Conservation (phyloP, 2,888 invertebrate species). For the Yponomeuta evonymella region DNA sequence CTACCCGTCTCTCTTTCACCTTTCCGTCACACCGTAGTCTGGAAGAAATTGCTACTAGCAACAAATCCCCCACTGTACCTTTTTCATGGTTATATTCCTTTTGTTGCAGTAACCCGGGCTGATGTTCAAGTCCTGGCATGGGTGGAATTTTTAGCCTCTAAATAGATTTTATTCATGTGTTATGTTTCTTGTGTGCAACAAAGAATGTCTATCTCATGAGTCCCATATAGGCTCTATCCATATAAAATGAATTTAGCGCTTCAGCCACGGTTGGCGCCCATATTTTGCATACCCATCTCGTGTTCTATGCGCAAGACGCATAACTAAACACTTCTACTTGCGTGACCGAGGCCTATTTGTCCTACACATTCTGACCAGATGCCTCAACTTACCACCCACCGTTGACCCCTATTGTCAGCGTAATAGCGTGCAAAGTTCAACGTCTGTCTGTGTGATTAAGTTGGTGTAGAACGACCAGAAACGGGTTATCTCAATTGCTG, state of each 20-base stretch:
- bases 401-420: background rate
- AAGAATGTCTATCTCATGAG: too few species aligned
- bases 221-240: background rate
- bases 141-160: too few species aligned
- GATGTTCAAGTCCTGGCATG: too few species aligned
- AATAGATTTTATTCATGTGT: too few species aligned
- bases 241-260: conserved; percentile 1
- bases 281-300: conserved; percentile 1
- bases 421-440: background rate
- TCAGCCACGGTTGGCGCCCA: background rate
- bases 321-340: conserved; percentile 6
- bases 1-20: too few species aligned
- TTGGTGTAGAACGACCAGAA: background rate
- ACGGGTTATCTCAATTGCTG: conserved; percentile 10
- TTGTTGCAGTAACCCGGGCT: too few species aligned
- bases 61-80: too few species aligned
- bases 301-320: conserved; percentile 1
- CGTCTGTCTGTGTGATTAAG: background rate
- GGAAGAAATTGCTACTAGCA: too few species aligned
- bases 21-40: too few species aligned
- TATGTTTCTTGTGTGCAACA: too few species aligned
- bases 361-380: background rate
- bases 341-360: conserved; percentile 6
- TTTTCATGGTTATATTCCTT: too few species aligned
- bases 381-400: background rate